Conservation (phyloP, 2,113 vertebrate species). For the Falcunculus frontatus region DNA sequence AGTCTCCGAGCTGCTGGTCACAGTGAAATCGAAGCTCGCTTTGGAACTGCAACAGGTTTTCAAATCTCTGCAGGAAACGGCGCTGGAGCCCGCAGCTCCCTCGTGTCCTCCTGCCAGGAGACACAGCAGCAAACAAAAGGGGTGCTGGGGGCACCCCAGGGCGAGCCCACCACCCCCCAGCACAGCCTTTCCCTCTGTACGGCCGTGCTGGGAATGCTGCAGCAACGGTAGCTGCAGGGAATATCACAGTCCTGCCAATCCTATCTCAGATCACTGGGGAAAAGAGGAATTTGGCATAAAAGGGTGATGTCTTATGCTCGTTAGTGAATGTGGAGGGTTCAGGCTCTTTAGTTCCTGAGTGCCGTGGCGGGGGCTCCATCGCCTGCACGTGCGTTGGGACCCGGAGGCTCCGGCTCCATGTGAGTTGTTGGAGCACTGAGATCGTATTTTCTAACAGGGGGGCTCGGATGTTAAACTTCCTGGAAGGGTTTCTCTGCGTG, state of each 20-base stretch:
- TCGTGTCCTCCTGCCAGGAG: neutral
- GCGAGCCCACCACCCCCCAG: neutral
- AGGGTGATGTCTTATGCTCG: neutral
- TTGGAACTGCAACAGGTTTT: constrained; percentile 64
- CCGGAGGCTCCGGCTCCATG: neutral
- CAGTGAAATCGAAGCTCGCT: constrained; percentile 68
- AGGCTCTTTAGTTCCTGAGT: neutral
- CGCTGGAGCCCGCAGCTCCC: neutral
- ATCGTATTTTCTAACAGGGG: neutral
- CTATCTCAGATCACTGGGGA: neutral
- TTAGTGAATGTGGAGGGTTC: constrained; percentile 2
- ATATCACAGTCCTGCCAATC: neutral
- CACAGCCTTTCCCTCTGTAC: neutral
- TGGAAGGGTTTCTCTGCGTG: constrained; percentile 8
- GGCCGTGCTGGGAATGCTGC: neutral
- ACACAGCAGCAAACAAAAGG: neutral
- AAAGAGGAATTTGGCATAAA: constrained; percentile 51
- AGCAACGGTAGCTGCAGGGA: neutral
- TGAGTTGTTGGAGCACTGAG: constrained; percentile 17
- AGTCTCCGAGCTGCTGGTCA: constrained; percentile 72
- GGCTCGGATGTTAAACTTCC: constrained; percentile 10
- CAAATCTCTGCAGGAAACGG: constrained; percentile 56
- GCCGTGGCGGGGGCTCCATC: neutral
- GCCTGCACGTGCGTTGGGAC: neutral
- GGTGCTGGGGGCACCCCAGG: neutral